Base-by-base conservation (phyloP, 2,888 invertebrate genomes). In the Drosophila fulvimacula region DNA sequence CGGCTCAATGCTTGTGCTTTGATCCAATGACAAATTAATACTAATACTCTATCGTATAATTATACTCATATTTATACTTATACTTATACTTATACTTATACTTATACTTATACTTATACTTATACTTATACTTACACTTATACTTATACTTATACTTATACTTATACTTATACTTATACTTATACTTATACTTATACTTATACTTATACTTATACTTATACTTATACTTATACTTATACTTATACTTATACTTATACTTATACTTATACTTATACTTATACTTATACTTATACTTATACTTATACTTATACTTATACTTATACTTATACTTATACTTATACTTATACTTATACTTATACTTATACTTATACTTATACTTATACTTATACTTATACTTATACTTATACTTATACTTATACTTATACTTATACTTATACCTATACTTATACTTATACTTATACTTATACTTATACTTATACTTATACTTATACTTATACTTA, bases 1-100 rank as follows among this genome's bases (percentile, higher is more conserved):
- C 82, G 51, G 71, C 73, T 84, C 89, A 84, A 87, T 84, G 89
- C 17, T 52, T 32, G 19, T 15, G 24, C 0, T 3, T 49, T 75
- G 58, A 39, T 21, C 7, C 41, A 49, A 46, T 41, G 39, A 19
- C 24, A 42, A 57, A 55, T 6, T 10, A 7, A 17, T 24, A 24
- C 24, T 52, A 5, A n/a, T 46, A 27, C 5, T 24, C 24, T 24
- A 24, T 19, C 24, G 46, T 7, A n/a, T 46, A 27, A 1, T 13
- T 9, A 17, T 24, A 24, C 19, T 46, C 5, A 13, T 39, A 27
- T 2, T n/a, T 27, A 27, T 27, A 46, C 27, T n/a, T 21, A 39
- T n/a, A 34, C 13, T 13, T 3, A 34, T 34, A 34, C 13, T 13
- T 34, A 34, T 10, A 34, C 34, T 38, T n/a, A n/a, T 5, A 38